phyloP scores from a whole-genome alignment of 1,140 invertebrate species.

The Triops cancriformis region DNA sequence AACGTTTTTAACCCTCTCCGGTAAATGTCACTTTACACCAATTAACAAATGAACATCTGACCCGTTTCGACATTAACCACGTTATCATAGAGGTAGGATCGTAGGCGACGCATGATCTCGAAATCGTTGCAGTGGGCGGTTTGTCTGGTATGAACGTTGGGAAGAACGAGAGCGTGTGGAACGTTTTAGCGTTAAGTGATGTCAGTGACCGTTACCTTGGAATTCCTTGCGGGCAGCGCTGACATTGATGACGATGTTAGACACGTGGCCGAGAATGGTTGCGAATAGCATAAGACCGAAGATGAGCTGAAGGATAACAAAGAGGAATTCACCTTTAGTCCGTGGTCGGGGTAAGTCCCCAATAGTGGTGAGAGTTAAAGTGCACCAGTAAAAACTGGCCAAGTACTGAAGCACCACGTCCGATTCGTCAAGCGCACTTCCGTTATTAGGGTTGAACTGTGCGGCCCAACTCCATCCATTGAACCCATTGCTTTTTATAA shows the following conservation, averaged over 20 bases:
- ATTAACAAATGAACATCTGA: no score
- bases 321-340: slow-evolving; percentile 83
- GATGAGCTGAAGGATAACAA: slow-evolving; percentile 79
- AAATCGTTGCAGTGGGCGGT: no score
- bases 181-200: not conserved
- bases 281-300: slow-evolving; percentile 85
- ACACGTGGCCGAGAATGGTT: slow-evolving; percentile 84
- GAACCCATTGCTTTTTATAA: slow-evolving; percentile 71
- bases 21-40: no score
- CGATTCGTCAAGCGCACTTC: slow-evolving; percentile 58
- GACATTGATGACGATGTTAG: slow-evolving; percentile 91
- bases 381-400: slow-evolving; percentile 97
- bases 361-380: slow-evolving; percentile 86
- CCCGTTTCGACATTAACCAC: no score
- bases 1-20: no score
- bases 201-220: slow-evolving; percentile 64
- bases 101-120: no score
- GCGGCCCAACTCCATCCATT: slow-evolving; percentile 9
- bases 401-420: slow-evolving; percentile 91
- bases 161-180: not conserved
- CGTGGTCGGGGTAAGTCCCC: slow-evolving; percentile 56
- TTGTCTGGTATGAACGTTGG: not conserved
- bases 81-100: no score
- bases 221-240: slow-evolving; percentile 89
- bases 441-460: slow-evolving; percentile 21